Conservation (phyloP, 2,797 vertebrate genomes). For the Poliocrania exsul region DNA sequence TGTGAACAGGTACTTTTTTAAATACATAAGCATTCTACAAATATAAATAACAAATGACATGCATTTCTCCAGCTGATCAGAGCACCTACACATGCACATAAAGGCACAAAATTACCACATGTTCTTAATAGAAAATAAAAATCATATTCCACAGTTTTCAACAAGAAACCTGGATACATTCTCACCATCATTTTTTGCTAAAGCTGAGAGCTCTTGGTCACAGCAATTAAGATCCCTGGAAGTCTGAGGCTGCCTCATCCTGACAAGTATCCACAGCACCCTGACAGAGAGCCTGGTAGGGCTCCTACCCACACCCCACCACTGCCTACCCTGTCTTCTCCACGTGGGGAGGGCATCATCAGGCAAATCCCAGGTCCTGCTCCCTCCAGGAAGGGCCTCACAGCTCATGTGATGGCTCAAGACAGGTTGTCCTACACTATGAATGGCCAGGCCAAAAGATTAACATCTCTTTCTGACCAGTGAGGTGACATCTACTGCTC, state of each 20-base stretch:
- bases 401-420: not conserved
- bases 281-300: not conserved
- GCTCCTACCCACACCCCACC: not conserved
- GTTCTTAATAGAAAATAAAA: not conserved
- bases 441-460: not conserved
- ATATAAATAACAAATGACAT: not conserved
- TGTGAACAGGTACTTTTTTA: not conserved
- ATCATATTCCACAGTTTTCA: not conserved
- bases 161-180: not conserved
- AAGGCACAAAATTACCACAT: not conserved
- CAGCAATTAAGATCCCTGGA: not conserved
- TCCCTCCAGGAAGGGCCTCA: not conserved
- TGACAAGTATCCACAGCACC: not conserved
- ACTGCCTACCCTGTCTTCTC: not conserved
- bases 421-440: not conserved
- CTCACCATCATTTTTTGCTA: not conserved
- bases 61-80: not conserved
- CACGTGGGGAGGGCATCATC: not conserved
- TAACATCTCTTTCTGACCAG: not conserved
- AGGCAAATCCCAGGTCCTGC: not conserved
- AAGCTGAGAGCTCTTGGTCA: not conserved
- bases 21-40: not conserved
- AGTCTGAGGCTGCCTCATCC: not conserved
- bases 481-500: not conserved
- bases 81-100: not conserved